Evolutionary conservation across 2,797 vertebrate species (phyloP).

Genomic region (Dipus sagitta): DNA sequence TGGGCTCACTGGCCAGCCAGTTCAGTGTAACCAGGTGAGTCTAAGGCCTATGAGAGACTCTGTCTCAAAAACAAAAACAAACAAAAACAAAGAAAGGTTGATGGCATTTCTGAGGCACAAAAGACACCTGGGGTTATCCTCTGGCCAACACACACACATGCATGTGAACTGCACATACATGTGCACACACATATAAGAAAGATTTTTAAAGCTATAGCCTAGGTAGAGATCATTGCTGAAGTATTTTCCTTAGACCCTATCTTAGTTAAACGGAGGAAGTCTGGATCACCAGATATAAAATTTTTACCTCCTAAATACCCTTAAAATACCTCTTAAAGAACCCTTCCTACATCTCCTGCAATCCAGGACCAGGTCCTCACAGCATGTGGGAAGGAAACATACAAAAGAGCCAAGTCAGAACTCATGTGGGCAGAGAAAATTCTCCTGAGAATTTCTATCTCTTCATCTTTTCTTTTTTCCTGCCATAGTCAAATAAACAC

Average conservation of each 20-base stretch:
- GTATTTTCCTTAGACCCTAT: constrained; percentile 37
- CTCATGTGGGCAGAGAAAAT: background rate
- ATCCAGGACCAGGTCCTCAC: background rate
- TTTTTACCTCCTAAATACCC: background rate
- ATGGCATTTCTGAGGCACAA: too few relatives aligned
- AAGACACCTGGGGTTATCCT: too few relatives aligned
- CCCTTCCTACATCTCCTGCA: background rate
- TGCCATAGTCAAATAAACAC: background rate
- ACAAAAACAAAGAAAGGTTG: too few relatives aligned
- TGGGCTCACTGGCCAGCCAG: too few relatives aligned
- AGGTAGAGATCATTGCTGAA: background rate
- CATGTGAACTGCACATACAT: too few relatives aligned
- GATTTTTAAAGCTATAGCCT: background rate
- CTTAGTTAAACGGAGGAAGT: constrained; percentile 8
- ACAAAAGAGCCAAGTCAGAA: background rate
- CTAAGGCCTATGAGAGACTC: too few relatives aligned
- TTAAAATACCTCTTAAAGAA: background rate
- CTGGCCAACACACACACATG: too few relatives aligned
- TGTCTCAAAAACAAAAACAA: too few relatives aligned
- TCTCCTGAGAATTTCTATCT: background rate
- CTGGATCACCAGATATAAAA: background rate
- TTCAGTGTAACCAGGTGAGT: too few relatives aligned
- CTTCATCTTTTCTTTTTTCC: background rate
- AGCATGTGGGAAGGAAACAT: background rate
- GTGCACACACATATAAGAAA: too few relatives aligned